A percentile compares a stretch with the other conserved stretches of the same genome.
Conservation (phyloP, 2,113 vertebrate species). For the Oreochromis aureus region DNA sequence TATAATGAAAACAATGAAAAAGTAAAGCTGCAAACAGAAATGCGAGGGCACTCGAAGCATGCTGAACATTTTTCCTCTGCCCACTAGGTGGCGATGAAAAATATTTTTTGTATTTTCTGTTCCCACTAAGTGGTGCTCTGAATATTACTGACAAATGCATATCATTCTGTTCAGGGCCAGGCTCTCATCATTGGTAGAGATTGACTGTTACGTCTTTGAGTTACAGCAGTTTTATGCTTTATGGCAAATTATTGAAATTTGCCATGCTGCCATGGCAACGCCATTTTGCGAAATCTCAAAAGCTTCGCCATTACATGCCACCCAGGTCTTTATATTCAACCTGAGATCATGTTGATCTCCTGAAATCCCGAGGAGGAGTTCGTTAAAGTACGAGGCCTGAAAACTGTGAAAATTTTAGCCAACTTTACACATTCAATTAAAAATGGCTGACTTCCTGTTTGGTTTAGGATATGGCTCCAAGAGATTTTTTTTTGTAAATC, state of each 20-base stretch:
- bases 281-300: background rate
- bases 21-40: background rate
- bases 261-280: background rate
- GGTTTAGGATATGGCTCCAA: background rate
- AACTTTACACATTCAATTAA: background rate
- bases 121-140: background rate
- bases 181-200: background rate
- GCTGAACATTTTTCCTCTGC: background rate
- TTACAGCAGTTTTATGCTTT: background rate
- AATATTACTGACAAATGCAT: background rate
- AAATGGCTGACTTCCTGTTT: background rate
- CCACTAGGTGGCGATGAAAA: background rate
- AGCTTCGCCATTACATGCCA: background rate
- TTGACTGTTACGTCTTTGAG: background rate
- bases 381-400: background rate
- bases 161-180: background rate
- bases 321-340: background rate
- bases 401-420: background rate
- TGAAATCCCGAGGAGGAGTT: background rate
- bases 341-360: background rate
- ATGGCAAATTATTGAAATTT: background rate
- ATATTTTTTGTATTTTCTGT: background rate
- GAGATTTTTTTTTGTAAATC: background rate
- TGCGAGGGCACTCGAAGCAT: rapidly evolving
- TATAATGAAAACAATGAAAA: background rate